Evolutionary conservation across 2,888 invertebrate species (phyloP).

Genomic region (Xanthorhoe spadicearia): DNA sequence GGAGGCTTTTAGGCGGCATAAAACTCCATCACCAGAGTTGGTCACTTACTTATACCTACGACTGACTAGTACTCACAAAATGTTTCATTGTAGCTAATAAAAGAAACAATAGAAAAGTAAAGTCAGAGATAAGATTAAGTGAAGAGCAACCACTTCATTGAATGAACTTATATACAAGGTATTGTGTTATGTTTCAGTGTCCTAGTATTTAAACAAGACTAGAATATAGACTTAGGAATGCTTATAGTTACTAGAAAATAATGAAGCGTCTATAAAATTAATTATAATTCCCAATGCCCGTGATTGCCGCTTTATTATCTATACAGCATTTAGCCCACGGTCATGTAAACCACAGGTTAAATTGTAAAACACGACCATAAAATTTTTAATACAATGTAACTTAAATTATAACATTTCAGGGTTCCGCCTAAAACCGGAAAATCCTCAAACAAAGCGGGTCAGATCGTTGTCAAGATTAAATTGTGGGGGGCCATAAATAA

Average conservation of each 20-base stretch:
- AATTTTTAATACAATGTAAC: conserved; percentile 40
- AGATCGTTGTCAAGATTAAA: conserved; percentile 65
- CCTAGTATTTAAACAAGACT: too few relatives aligned
- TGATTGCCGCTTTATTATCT: not conserved
- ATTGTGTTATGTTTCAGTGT: too few relatives aligned
- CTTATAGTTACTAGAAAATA: too few relatives aligned
- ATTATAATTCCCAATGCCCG: not conserved
- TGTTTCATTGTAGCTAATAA: not conserved
- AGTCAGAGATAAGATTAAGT: too few relatives aligned
- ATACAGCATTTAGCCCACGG: conserved; percentile 2
- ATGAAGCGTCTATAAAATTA: not conserved
- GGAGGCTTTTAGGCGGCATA: too few relatives aligned
- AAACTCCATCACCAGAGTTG: too few relatives aligned
- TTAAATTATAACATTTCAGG: conserved; percentile 40
- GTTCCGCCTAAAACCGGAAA: conserved; percentile 35
- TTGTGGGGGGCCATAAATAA: conserved; percentile 63
- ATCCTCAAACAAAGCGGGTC: conserved; percentile 47
- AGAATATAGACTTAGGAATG: too few relatives aligned
- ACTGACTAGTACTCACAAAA: too few relatives aligned
- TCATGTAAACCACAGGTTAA: conserved; percentile 14
- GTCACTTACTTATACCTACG: too few relatives aligned
- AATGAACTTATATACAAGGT: too few relatives aligned
- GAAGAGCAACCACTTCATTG: too few relatives aligned
- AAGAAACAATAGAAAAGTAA: not conserved
- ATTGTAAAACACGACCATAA: conserved; percentile 25